Evolutionary conservation across 2,888 invertebrate genomes (phyloP), one percentile per base, ranked within the genome.

Genomic region (Drosophila anceps): DNA sequence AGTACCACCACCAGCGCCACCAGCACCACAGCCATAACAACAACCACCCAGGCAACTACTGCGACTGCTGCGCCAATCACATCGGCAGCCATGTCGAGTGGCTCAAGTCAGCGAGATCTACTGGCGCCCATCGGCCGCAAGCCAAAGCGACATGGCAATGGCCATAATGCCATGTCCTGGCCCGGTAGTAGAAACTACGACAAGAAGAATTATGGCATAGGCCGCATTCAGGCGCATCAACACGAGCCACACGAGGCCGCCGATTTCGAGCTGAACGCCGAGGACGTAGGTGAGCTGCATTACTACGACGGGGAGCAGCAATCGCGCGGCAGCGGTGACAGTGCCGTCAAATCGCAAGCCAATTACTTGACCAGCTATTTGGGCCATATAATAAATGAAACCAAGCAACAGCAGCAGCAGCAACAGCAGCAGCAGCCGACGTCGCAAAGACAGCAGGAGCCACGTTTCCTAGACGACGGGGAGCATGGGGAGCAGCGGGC

Each of bases 261-360:
- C 18, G 57, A 60, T 13, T 58, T 55, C 4, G 55, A 67, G 24
- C 58, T 61, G 29, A 46, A 70, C 35, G 58, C 62, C n/a, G 73
- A 54, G 13, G 51, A 75, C 18, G 68, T 83, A 60, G 83, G 78
- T 29, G 78, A 84, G 46, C 33, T 83, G 73, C 84, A 82, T 53
- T 82, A 74, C 61, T 83, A 76, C 43, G 79, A 79, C 46, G 70
- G 43, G 33, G 46, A 44, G 18, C 51, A 15, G 57, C 29, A 29
- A 20, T 20, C 57, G 8, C 50, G 44, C 1, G 39, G n/a, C 50
- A n/a, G 7, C 29, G 50, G 58, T 31, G 64, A 68, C 29, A 43
- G 39, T 13, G 43, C 41, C 51, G 44, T n/a, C 57, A 73, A 78
- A 51, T 62, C 76, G 20, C 62, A 69, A 53, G 71, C 63, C 69